Percentiles rank a stretch among this genome's conserved stretches.
Evolutionary conservation across 1,140 invertebrate genomes (phyloP).

Genomic region (Sycophaga agraensis): DNA sequence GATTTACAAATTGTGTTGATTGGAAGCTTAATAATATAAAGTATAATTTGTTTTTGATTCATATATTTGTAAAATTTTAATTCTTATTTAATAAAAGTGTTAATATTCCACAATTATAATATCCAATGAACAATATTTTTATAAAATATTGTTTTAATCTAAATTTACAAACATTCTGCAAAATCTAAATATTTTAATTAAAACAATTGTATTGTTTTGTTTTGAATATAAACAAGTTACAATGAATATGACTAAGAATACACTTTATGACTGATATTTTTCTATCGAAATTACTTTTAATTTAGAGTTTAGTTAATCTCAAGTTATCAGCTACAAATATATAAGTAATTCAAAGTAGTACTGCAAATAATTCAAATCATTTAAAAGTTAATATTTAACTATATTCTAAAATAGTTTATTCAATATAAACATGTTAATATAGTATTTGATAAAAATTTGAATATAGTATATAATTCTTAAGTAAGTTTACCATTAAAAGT

Average conservation of each 20-base stretch:
- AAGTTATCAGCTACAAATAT: not conserved
- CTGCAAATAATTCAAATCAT: not conserved
- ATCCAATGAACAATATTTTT: not conserved
- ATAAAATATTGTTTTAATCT: not conserved
- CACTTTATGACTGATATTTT: not conserved
- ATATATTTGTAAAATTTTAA: not conserved
- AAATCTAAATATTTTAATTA: not conserved
- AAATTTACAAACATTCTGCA: not conserved
- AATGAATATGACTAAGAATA: slow-evolving; percentile 10
- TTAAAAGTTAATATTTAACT: not conserved
- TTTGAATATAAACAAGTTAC: not conserved
- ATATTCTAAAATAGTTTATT: not conserved
- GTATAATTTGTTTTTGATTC: not conserved
- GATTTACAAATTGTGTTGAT: not conserved
- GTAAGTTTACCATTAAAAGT: not conserved
- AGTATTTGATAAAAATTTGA: not conserved
- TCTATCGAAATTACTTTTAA: not conserved
- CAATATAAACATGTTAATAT: not conserved
- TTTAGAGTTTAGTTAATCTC: not conserved
- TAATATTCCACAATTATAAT: too few species aligned
- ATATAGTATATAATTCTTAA: not conserved
- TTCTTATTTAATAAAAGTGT: not conserved
- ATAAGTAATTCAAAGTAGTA: not conserved
- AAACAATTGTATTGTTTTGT: not conserved
- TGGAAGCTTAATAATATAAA: not conserved